Evolutionary conservation across 2,113 vertebrate genomes (phyloP), one percentile per base, ranked within the genome.

Genomic region (Anguilla japonica): DNA sequence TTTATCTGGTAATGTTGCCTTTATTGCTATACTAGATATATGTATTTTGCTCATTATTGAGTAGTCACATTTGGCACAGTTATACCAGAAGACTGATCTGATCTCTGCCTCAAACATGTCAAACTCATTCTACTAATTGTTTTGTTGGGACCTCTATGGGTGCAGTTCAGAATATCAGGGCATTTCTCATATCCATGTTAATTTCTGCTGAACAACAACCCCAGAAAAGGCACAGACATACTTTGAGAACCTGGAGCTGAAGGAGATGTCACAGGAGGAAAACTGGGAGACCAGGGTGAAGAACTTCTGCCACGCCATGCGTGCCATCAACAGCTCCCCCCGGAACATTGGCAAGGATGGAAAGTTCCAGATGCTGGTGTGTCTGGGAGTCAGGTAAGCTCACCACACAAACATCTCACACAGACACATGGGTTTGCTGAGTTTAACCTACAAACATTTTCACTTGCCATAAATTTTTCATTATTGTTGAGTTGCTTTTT

Each of bases 281-380:
- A 99, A 98, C 91, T 98, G 97, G 97, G 97, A 98, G 89, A 98
- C 93, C 41, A 95, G 97, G 88, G 98, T 97, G 83, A 96, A 95
- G 50, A 96, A 96, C 91, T 99, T 99, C 95, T 98, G 98, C 91
- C 97, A 96, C 46, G 98, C 99, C 91, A 96, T 99, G 94, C 96
- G 96, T 2, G 98, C 98, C 90, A 98, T 99, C 93, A 99, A 98
- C 93, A 97, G 93, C 91, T 97, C 97, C 1, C 95, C 98, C 50
- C 96, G 98, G 90, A 99, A 98, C 94, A 99, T 99, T 2, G 98
- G 98, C 92, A 99, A 99, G 93, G 98, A 99, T 5, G 98, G 98
- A 87, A 99, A 99, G 90, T 99, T 99, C 94, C 98, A 99, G 96
- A 98, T 99, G 97, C 95, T 99, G 82, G 96, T 99, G 92, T 99